These are phyloP conservation scores for Drosophila setifemur DNA, from an alignment of 1,140 invertebrate species.

Conservation along the genomic window DNA sequence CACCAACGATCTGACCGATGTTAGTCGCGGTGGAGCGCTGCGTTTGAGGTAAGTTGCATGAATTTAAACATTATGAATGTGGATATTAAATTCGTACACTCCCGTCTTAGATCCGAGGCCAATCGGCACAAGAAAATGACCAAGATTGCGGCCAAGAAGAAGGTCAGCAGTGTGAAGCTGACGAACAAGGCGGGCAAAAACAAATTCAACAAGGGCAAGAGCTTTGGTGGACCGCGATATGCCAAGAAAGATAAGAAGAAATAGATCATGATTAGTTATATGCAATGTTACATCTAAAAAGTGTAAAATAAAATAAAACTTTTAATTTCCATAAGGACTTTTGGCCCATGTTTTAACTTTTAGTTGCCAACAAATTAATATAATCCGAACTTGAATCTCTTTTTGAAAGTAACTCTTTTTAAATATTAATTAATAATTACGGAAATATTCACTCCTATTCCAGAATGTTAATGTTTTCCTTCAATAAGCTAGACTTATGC, in stretches of 20 bases:
- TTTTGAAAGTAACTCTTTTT: neutral
- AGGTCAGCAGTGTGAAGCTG: constrained; percentile 73
- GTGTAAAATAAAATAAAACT: constrained; percentile 43
- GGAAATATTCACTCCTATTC: too few relatives aligned
- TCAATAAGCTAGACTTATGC: too few relatives aligned
- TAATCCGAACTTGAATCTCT: too few relatives aligned
- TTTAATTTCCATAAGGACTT: constrained; percentile 6
- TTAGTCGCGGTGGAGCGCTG: constrained; percentile 87
- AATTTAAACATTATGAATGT: too few relatives aligned
- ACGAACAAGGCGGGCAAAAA: constrained; percentile 81
- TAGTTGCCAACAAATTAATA: too few relatives aligned
- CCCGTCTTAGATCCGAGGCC: constrained; percentile 68
- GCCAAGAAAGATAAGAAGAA: constrained; percentile 72
- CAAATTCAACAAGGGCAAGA: constrained; percentile 82
- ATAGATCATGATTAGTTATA: constrained; percentile 20
- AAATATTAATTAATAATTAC: too few relatives aligned
- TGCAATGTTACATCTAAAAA: constrained; percentile 17
- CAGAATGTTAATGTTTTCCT: too few relatives aligned
- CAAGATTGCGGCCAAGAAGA: constrained; percentile 73
- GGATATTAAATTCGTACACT: neutral
- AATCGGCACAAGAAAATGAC: constrained; percentile 81
- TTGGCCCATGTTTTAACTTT: too few relatives aligned
- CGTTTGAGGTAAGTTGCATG: constrained; percentile 85
- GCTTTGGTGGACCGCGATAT: constrained; percentile 81
- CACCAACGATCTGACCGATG: constrained; percentile 88